A percentile compares a stretch with the other conserved stretches of the same genome.
Conservation (phyloP, 2,888 invertebrate genomes). For the Chymomyza fuscimana region DNA sequence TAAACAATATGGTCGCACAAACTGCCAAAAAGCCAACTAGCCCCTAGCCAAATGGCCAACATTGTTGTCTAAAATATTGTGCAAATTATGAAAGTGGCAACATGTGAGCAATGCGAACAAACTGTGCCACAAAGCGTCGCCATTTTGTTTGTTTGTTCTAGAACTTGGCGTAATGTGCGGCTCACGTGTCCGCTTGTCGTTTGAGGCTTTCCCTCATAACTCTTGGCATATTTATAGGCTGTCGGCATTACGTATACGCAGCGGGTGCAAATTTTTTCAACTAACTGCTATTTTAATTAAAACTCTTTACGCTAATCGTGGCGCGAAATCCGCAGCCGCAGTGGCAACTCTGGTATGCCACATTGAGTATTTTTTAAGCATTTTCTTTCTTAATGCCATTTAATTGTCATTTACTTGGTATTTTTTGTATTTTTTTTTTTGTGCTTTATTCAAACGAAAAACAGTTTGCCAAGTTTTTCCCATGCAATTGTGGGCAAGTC, state of each 20-base stretch:
- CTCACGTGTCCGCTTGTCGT: constrained; percentile 57
- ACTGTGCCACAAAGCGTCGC: not conserved
- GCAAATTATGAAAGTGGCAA: constrained; percentile 50
- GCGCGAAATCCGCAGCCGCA: not conserved
- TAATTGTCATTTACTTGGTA: constrained; percentile 33
- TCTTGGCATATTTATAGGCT: constrained; percentile 46
- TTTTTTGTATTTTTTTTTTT: constrained; percentile 2
- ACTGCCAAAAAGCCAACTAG: constrained; percentile 38
- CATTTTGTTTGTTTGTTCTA: constrained; percentile 13
- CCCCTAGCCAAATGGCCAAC: constrained; percentile 10
- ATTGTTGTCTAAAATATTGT: constrained; percentile 35
- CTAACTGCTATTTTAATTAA: not conserved
- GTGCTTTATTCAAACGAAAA: not conserved
- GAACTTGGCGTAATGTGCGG: constrained; percentile 45
- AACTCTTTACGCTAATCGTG: not conserved
- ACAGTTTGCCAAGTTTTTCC: constrained; percentile 22
- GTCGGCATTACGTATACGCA: not conserved
- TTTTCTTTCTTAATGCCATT: constrained; percentile 12
- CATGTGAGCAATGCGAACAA: not conserved
- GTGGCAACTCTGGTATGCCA: not conserved
- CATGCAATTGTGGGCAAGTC: constrained; percentile 31
- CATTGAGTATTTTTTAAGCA: not conserved
- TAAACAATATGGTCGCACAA: constrained; percentile 53
- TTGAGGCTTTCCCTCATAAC: constrained; percentile 47
- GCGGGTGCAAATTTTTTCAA: not conserved